Base-by-base conservation (phyloP, 2,113 vertebrate species). In the Cyanoliseus patagonus region DNA sequence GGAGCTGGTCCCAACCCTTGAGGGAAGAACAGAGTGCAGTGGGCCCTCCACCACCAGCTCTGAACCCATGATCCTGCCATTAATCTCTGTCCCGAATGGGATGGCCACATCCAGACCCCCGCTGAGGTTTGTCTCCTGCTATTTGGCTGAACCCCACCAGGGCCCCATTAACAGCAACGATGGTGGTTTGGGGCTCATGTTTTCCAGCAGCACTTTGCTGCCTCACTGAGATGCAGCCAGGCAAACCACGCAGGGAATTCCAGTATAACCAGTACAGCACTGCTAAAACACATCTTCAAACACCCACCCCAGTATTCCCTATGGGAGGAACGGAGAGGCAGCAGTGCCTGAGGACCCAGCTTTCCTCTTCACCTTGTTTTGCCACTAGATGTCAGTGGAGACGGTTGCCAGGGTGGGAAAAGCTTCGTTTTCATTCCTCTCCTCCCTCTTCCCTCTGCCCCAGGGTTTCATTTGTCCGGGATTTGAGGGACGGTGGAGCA, bases 351-450 rank as follows among this genome's bases (percentile, higher is more conserved):
- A 63, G 52, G 11, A 77, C 16, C 16, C 55, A 22, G 8, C 28
- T n/a, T 41, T 18, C 18, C 28, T 31, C 55, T 13, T 17, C 9
- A 30, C 13, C 35, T 27, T 25, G 1, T 3, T 39, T 30, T 25
- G 6, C 96, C 96, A 44, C 95, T 94, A 95, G 96, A 91, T 95
- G 95, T 97, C 96, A 94, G 85, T 41, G 88, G 88, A 95, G 95
- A 76, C 69, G 1, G 25, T 7, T 51, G 23, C 64, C 59, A 92
- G 33, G 11, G 9, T 15, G 33, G 35, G 52, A 39, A 86, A 82
- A 92, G 33, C 82, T 84, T 49, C 24, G 1, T 22, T 13, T 13
- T 37, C 9, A 19, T 30, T 42, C 17, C n/a, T 53, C 62, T 16
- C 30, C 66, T 73, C 57, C 25, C 13, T 28, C 16, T 13, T 75